Conservation (phyloP, 2,888 invertebrate species). For the Carcina quercana region DNA sequence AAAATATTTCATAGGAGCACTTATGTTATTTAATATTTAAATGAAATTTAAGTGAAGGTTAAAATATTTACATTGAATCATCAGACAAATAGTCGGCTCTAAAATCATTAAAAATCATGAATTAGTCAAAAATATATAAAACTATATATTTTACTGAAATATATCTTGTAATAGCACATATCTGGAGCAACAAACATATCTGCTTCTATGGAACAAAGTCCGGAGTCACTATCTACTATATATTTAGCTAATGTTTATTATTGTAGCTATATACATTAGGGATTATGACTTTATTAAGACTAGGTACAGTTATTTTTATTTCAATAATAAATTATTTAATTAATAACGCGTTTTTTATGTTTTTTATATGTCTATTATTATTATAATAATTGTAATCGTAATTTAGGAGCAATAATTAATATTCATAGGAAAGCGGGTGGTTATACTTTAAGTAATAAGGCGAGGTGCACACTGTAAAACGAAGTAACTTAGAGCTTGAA, state of each 20-base stretch:
- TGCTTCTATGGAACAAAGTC: constrained; percentile 58
- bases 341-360: not conserved
- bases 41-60: not conserved
- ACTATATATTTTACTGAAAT: too few relatives aligned
- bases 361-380: not conserved
- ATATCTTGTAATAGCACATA: constrained; percentile 31
- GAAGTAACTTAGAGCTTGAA: too few relatives aligned
- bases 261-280: constrained; percentile 25
- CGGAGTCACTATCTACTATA: constrained; percentile 23
- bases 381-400: not conserved
- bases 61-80: not conserved
- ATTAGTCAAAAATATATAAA: too few relatives aligned
- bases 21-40: constrained; percentile 35
- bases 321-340: not conserved
- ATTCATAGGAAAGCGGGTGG: too few relatives aligned
- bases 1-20: constrained; percentile 58
- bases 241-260: constrained; percentile 26
- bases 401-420: constrained; percentile 1
- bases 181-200: constrained; percentile 46
- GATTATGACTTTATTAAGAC: constrained; percentile 23
- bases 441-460: constrained; percentile 12
- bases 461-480: too few relatives aligned
- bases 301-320: constrained; percentile 9
- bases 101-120: too few relatives aligned
- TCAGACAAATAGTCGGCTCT: not conserved